Evolutionary conservation across 92 coral and sea anemone genomes (phyloP).

Genomic region (Isaurus tuberculatus): DNA sequence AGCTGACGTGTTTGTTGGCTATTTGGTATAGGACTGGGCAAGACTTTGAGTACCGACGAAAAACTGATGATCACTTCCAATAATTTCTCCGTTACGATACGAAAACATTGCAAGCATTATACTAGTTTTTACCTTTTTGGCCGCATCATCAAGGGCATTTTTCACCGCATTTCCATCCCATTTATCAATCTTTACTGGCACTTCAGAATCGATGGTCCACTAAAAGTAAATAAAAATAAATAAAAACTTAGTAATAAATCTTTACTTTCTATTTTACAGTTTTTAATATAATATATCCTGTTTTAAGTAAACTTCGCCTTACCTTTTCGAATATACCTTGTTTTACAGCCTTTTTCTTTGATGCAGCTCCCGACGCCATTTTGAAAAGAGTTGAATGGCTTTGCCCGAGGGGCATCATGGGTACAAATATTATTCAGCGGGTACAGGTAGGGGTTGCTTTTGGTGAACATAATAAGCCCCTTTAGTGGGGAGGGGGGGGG

Average conservation of each 20-base stretch:
- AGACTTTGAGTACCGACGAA: neutral
- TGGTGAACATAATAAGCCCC: too few relatives aligned
- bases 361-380: constrained; percentile 72
- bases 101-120: too few relatives aligned
- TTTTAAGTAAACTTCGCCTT: neutral
- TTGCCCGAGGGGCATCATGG: neutral
- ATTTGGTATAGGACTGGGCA: constrained; percentile 35
- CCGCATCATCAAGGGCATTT: constrained; percentile 94
- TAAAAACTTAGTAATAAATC: neutral
- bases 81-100: neutral
- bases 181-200: constrained; percentile 93
- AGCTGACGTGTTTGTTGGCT: constrained; percentile 38
- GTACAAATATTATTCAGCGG: neutral
- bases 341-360: constrained; percentile 73
- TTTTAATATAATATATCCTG: neutral
- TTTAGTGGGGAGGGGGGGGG: too few relatives aligned
- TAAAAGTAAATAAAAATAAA: neutral
- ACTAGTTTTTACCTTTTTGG: constrained; percentile 72
- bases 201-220: constrained; percentile 84
- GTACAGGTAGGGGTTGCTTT: neutral
- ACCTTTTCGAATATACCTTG: constrained; percentile 68
- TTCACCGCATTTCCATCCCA: constrained; percentile 99
- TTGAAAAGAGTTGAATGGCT: constrained; percentile 24
- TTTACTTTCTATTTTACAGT: neutral
- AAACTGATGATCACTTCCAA: neutral